Evolutionary conservation across 1,140 invertebrate genomes (phyloP).

Genomic region (Scaptomyza montana): DNA sequence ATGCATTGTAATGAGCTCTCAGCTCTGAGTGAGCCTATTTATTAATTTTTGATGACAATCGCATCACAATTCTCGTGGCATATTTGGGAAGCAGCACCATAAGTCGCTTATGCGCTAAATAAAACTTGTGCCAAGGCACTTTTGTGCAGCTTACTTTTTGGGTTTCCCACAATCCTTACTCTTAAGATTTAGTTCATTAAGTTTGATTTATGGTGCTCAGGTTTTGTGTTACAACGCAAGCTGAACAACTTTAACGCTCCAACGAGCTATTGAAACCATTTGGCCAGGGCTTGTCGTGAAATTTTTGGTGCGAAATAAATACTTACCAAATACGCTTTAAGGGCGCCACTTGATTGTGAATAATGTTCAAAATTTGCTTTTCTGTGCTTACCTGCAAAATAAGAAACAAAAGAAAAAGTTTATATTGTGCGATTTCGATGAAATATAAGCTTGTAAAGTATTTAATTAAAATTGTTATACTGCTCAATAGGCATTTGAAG

Average conservation of each 20-base stretch:
- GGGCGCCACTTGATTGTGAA: background rate
- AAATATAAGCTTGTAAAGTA: background rate
- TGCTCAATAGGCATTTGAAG: no score
- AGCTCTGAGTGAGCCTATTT: constrained; percentile 35
- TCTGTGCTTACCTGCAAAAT: constrained; percentile 57
- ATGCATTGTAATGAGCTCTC: constrained; percentile 46
- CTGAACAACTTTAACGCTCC: constrained; percentile 8
- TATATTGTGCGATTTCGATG: background rate
- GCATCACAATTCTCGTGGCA: constrained; percentile 18
- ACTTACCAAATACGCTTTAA: constrained; percentile 17
- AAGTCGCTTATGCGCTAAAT: constrained; percentile 42
- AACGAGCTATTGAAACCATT: constrained; percentile 9
- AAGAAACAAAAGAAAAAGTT: constrained; percentile 1
- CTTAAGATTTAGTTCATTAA: constrained; percentile 26
- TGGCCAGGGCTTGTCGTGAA: constrained; percentile 8
- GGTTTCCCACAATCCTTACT: background rate
- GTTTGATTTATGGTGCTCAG: constrained; percentile 38
- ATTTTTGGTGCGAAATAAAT: constrained; percentile 12
- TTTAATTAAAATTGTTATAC: background rate
- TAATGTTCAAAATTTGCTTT: constrained; percentile 4
- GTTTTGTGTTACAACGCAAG: constrained; percentile 14
- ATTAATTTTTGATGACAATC: constrained; percentile 66
- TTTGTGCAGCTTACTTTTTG: constrained; percentile 18
- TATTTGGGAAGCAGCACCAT: constrained; percentile 1
- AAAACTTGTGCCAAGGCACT: constrained; percentile 15